Conservation (phyloP, 1,140 invertebrate species). For the Microplitis demolitor region DNA sequence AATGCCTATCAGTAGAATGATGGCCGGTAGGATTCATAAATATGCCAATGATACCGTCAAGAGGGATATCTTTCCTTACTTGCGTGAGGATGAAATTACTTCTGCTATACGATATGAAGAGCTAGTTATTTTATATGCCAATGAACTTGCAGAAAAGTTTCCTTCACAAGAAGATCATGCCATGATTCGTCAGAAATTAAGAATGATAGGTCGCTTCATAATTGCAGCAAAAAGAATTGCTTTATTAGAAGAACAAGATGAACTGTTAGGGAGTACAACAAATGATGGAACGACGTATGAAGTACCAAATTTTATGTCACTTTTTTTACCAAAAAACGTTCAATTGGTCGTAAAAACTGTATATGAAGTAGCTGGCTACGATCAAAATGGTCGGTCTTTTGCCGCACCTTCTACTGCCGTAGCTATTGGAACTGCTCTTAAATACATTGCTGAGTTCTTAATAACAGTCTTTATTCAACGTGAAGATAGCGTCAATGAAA, state of each 20-base stretch:
- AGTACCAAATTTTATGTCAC: not conserved
- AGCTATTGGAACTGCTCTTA: not conserved
- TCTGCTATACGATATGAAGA: slow-evolving; percentile 19
- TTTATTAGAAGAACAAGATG: not conserved
- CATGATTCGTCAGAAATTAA: slow-evolving; percentile 13
- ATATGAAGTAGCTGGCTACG: not conserved
- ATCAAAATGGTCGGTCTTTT: not conserved
- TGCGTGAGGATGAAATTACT: slow-evolving; percentile 8
- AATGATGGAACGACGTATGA: not conserved
- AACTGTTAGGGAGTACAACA: not conserved
- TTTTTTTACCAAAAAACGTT: slow-evolving; percentile 15
- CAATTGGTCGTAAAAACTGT: not conserved
- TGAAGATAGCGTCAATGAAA: not conserved
- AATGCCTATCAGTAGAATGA: not conserved
- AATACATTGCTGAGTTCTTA: not conserved
- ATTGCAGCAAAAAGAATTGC: not conserved
- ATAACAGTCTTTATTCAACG: not conserved
- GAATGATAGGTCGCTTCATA: slow-evolving; percentile 17
- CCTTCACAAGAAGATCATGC: slow-evolving; percentile 1
- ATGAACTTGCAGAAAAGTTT: slow-evolving; percentile 19
- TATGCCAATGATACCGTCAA: not conserved
- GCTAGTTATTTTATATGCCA: slow-evolving; percentile 8
- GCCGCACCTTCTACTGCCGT: not conserved
- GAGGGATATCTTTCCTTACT: not conserved
- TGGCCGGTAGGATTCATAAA: not conserved